A percentile compares a stretch with the other conserved stretches of the same genome.
phyloP scores from a whole-genome alignment of 2,888 invertebrate genomes.

The Troides aeacus region DNA sequence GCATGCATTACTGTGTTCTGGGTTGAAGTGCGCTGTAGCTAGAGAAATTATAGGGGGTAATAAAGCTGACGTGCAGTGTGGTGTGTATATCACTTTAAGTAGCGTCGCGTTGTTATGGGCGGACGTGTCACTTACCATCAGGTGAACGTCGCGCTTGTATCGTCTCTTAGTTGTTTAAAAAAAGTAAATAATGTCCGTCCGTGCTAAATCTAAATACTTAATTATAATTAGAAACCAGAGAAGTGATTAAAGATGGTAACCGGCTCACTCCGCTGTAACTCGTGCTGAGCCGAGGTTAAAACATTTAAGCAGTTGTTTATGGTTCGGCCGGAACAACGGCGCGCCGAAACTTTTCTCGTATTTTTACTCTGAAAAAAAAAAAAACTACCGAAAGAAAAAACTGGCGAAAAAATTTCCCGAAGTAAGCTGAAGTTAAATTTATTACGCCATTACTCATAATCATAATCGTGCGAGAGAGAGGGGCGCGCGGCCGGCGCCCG shows the following conservation, averaged over 20 bases:
- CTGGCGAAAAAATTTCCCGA: slow-evolving; percentile 38
- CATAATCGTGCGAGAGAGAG: slow-evolving; percentile 52
- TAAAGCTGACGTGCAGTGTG: too few species aligned
- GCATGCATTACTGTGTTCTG: too few species aligned
- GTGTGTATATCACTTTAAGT: too few species aligned
- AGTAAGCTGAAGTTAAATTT: slow-evolving; percentile 45
- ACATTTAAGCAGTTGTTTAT: slow-evolving; percentile 37
- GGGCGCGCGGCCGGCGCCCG: slow-evolving; percentile 36
- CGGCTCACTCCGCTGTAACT: neutral
- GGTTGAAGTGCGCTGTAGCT: too few species aligned
- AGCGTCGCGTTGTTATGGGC: too few species aligned
- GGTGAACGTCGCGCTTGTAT: too few species aligned
- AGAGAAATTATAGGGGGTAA: too few species aligned
- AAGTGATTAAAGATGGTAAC: slow-evolving; percentile 11
- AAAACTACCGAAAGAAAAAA: slow-evolving; percentile 28
- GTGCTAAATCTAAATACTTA: too few species aligned
- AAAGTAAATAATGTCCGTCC: too few species aligned
- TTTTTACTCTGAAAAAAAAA: slow-evolving; percentile 36
- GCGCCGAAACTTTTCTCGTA: slow-evolving; percentile 41
- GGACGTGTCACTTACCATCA: too few species aligned
- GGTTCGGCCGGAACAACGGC: slow-evolving; percentile 28
- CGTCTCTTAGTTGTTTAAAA: too few species aligned
- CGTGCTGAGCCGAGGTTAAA: slow-evolving; percentile 32
- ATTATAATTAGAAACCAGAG: slow-evolving; percentile 10
- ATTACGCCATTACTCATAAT: slow-evolving; percentile 60